Percentiles rank a stretch among this genome's conserved stretches.
These are phyloP conservation scores for Poeciliopsis prolifica DNA, from an alignment of 2,113 vertebrate genomes.

Conservation along the genomic window DNA sequence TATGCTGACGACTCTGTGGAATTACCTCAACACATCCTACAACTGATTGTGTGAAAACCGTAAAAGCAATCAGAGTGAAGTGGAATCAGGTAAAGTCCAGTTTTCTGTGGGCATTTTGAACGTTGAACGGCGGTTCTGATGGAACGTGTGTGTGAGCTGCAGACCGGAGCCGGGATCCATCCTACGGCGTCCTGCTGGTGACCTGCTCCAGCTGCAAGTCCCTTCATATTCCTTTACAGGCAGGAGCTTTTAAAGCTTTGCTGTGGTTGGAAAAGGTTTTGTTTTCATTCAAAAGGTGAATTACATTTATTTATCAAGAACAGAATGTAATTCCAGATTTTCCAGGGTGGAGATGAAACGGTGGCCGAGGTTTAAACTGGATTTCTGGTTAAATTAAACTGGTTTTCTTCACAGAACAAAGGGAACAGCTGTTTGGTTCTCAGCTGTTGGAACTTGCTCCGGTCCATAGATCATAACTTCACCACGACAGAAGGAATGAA, in stretches of 20 bases:
- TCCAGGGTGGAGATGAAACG: background rate
- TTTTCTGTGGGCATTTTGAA: background rate
- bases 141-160: background rate
- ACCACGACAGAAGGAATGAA: background rate
- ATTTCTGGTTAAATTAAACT: background rate
- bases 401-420: background rate
- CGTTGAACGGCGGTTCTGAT: background rate
- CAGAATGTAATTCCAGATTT: background rate
- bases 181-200: background rate
- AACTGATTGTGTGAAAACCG: background rate
- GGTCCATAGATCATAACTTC: background rate
- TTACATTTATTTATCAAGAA: background rate
- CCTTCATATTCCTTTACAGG: conserved; percentile 11
- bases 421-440: background rate
- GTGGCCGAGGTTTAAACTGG: background rate
- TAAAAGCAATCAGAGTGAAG: background rate
- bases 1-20: background rate
- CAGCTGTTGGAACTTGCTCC: background rate
- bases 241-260: background rate
- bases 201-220: background rate
- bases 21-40: background rate
- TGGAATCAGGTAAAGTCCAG: background rate
- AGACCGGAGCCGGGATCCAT: background rate
- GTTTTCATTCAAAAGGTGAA: background rate
- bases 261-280: background rate